Evolutionary conservation across 2,797 vertebrate genomes (phyloP), one percentile per base, ranked within the genome.

Genomic region (Enteromius mattozi): DNA sequence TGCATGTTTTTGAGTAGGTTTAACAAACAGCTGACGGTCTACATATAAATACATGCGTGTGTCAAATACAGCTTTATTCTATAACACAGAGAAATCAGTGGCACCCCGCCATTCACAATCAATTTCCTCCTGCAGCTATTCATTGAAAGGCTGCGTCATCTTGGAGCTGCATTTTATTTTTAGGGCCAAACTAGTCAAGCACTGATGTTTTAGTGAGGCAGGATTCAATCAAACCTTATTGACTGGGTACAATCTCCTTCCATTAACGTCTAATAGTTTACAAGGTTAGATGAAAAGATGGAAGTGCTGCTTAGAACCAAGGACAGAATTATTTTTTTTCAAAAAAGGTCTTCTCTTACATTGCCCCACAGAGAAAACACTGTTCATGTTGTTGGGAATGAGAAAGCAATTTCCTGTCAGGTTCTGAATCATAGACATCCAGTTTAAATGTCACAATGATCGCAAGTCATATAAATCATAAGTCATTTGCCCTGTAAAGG

Each of bases 111-210:
- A 45, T 45, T 71, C 71, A 77, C 76, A 86, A 84, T 86, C 82
- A 86, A 69, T 56, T 35, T 77, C 69, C 70, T 85, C 65, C 70
- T 59, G 37, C 74, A 63, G 82, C 70, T 85, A 42, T 80, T 88
- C 80, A 75, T 81, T 80, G 82, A 85, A 76, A 85, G 49, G 24
- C 75, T 82, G 37, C 65, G 66, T 79, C 61, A 82, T 78, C 66
- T 70, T 70, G 30, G 42, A 54, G n/a, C 74, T 82, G 33, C 45
- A 21, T 35, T 69, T 51, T 78, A 56, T 83, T 56, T 63, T 82
- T 82, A 82, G 69, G 69, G 70, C 56, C 70, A 63, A 74, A 82
- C 69, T 82, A 63, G 69, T 35, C 6, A 2, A 35, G 54, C 56
- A 35, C 69, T 49, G 56, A 74, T 74, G 69, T 72, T 81, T 81